Evolutionary conservation across 2,888 invertebrate species (phyloP), one percentile per base, ranked within the genome.

Genomic region (Hydropsyche betteni): DNA sequence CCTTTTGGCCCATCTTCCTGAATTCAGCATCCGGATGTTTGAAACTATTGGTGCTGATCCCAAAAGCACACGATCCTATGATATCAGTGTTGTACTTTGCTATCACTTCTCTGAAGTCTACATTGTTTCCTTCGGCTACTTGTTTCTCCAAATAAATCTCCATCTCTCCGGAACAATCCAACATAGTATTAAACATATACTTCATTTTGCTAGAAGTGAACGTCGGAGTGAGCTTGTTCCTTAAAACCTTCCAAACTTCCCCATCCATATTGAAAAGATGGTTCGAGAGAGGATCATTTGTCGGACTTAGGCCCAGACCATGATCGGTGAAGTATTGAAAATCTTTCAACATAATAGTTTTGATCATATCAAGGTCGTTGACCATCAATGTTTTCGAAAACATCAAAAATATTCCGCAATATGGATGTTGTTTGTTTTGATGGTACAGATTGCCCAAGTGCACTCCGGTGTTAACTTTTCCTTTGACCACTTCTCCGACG

Each of bases 121-220:
- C 58, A 1, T 5, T 38, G 4, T 58, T 58, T 1, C 70, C 70
- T 10, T 6, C 38, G 0, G 38, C 33, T 6, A 58, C 61, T 5
- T 53, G 12, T 7, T 58, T 14, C 5, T 72, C 61, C 14, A 72
- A 38, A 38, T 72, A 74, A 69, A n/a, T 38, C 16, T 16, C 44
- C 33, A 81, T 72, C 33, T 71, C 71, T 33, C 52, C 76, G 61
- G 80, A 77, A 61, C 81, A 81, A 8, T 36, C 76, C 4, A 75
- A 33, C 53, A 77, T 36, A 0, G 64, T 74, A 5, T 77, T 74
- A 33, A 75, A 77, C 77, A 77, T 75, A 44, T 52, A 75, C 53
- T 77, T 77, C 77, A 77, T 77, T 33, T 77, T 77, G 50, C 74
- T 77, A 7, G 77, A 75, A 38, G 77, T 77, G 50, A 77, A 77